Base-by-base conservation (phyloP, 2,888 invertebrate species). In the Melieria crassipennis region DNA sequence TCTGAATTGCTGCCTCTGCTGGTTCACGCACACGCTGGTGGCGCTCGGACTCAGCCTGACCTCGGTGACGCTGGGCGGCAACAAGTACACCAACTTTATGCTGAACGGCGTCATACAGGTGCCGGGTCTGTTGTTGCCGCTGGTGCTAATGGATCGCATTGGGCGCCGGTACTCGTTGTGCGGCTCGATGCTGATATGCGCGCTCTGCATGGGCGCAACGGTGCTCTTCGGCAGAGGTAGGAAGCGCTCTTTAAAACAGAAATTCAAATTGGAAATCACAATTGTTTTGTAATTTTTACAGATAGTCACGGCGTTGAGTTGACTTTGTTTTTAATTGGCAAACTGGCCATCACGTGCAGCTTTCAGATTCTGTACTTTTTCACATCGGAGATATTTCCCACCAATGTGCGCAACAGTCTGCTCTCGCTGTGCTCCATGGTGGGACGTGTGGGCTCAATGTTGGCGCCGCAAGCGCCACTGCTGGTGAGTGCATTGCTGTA, bases 21-120 rank as follows among this genome's bases (percentile, higher is more conserved):
- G 94, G 94, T 90, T 93, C 43, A 91, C 93, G 0, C 91, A 92
- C 78, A 92, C 93, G 0, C 91, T 94, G 76, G 91, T 94, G n/a
- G 94, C 93, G 81, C 92, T 93, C 80, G 94, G 94, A 0, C 85
- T 95, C 61, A 93, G 93, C 0, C 88, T 95, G 65, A 94, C 93
- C 84, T 91, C 94, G 0, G 93, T 93, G 0, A 89, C 91, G 1
- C 86, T 95, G 65, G 85, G 90, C 3, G 94, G 94, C 4, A 92
- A 93, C 84, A 91, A 91, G 79, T 94, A 94, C 82, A 83, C 91
- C 6, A 94, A 94, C 84, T 95, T 93, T 79, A 91, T 93, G 75
- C 70, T 83, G 0, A 85, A 84, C 48, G 83, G 84, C 5, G 71
- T 85, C 65, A 89, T 92, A 43, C 94, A 94, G 83, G 90, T 94